phyloP scores from a whole-genome alignment of 2,113 vertebrate genomes.

The Pantherophis guttatus region DNA sequence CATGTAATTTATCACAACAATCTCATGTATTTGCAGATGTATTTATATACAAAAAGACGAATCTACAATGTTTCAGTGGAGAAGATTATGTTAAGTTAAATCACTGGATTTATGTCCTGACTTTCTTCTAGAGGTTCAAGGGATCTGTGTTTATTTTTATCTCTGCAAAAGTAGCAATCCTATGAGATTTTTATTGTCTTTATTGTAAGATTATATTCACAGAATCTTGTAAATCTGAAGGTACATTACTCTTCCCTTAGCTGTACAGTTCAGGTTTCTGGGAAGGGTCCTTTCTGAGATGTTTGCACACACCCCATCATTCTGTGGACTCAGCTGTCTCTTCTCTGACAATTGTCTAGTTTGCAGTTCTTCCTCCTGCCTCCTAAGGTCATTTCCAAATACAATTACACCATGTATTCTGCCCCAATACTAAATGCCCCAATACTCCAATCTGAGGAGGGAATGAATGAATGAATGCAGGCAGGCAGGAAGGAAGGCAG shows the following conservation, averaged over 20 bases:
- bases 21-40: background rate
- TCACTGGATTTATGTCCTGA: background rate
- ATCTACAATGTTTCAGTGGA: background rate
- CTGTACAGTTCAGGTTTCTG: background rate
- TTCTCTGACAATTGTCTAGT: background rate
- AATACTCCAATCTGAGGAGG: background rate
- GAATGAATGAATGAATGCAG: no score
- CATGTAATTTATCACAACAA: background rate
- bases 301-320: background rate
- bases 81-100: background rate
- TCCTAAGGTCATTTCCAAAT: background rate
- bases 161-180: background rate
- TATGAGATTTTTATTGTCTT: background rate
- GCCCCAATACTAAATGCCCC: background rate
- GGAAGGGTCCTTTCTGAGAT: background rate
- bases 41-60: background rate
- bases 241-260: background rate
- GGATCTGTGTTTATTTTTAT: background rate
- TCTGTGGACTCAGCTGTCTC: background rate
- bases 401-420: background rate
- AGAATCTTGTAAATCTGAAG: background rate
- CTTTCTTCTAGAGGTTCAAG: background rate
- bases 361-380: background rate
- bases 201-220: background rate
- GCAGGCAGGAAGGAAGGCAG: background rate